Evolutionary conservation across 2,888 invertebrate genomes (phyloP).

Genomic region (Drosophila pseudotalamancana): DNA sequence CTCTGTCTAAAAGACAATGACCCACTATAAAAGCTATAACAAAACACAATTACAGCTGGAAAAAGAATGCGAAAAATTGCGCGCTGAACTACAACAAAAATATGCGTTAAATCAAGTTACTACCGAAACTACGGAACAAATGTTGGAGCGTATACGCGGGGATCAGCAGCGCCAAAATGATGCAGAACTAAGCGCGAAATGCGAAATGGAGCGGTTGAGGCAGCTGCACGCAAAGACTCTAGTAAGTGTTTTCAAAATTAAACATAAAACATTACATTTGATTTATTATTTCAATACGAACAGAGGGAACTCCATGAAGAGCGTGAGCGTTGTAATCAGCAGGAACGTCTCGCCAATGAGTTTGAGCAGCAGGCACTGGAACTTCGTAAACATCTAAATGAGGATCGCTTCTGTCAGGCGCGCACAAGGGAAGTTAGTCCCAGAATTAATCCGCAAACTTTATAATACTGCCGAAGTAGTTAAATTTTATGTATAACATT

Average conservation of each 20-base stretch:
- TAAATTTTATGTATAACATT: background rate
- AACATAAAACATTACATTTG: background rate
- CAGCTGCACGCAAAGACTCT: constrained; percentile 73
- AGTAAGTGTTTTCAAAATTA: too few relatives aligned
- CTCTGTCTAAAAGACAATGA: background rate
- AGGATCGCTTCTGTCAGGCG: constrained; percentile 82
- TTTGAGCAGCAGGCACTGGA: constrained; percentile 82
- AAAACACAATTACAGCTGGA: constrained; percentile 83
- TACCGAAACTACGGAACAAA: constrained; percentile 86
- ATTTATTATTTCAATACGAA: background rate
- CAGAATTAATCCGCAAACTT: constrained; percentile 46
- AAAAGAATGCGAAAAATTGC: constrained; percentile 85
- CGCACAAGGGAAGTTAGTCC: constrained; percentile 71
- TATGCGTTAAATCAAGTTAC: constrained; percentile 75
- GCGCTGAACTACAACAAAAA: constrained; percentile 72
- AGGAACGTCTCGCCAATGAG: constrained; percentile 78
- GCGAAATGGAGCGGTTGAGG: constrained; percentile 78
- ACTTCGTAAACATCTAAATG: constrained; percentile 79
- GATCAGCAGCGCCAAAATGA: constrained; percentile 85
- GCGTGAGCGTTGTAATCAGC: constrained; percentile 70
- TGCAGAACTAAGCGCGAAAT: constrained; percentile 71
- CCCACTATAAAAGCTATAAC: background rate
- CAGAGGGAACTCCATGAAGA: constrained; percentile 79
- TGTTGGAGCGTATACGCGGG: constrained; percentile 86
- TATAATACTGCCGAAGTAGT: constrained; percentile 17